Base-by-base conservation (phyloP, 2,797 vertebrate species). In the Parotocinclus haroldoi region DNA sequence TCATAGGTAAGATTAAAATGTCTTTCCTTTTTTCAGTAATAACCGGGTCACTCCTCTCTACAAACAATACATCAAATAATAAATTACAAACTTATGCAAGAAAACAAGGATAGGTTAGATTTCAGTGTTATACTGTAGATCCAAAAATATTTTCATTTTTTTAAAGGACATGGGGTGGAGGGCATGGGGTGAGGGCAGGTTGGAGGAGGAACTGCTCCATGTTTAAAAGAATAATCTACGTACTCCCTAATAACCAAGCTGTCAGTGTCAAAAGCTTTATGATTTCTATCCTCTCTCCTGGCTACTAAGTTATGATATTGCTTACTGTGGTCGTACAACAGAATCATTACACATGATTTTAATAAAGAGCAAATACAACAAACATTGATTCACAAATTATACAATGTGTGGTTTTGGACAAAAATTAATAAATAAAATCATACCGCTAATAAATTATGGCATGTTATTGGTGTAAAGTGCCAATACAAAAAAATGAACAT, bases 271-370 rank as follows among this genome's bases (percentile, higher is more conserved):
- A 77, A 66, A 64, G 38, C 19, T 53, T 45, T 37, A 50, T n/a
- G 18, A 53, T 76, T 74, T 67, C 37, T 58, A 59, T 36, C n/a
- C n/a, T n/a, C 50, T 39, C 56, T 72, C 72, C 78, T 50, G 91
- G 92, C 95, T 97, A 96, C 91, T 89, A 92, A 94, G 93, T 94
- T 92, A 93, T 94, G 92, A 94, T 96, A 96, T 96, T 97, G 95
- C 95, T 96, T 94, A 95, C 93, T 94, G 93, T 94, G 85, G 89
- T 72, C 91, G 92, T 91, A 95, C 92, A 96, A 95, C 92, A 89
- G 93, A 92, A 95, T 93, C 91, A 89, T 93, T 92, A 96, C 83
- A 86, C 67, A 81, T 93, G 92, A 93, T 90, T 89, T 89, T 87
- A 85, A 89, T 84, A 82, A 76, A 84, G 82, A 83, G 88, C 92